Evolutionary conservation across 2,888 invertebrate genomes (phyloP).

Genomic region (Selenia dentaria): DNA sequence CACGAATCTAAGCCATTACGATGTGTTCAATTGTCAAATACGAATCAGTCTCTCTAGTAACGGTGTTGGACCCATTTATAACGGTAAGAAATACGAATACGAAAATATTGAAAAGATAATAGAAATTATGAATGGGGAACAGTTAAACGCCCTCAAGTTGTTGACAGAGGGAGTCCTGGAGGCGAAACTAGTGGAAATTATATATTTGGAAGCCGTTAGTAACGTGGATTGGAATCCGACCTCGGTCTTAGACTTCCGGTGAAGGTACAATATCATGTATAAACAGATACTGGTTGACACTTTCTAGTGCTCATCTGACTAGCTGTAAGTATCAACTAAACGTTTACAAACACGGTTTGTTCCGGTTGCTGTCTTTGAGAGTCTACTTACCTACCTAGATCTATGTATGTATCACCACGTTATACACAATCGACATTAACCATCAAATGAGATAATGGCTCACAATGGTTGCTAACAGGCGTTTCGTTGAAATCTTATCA

Average conservation of each 20-base stretch:
- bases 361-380: no score
- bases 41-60: constrained; percentile 16
- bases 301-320: no score
- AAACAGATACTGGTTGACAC: no score
- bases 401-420: no score
- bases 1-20: constrained; percentile 19
- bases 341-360: no score
- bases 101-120: constrained; percentile 6
- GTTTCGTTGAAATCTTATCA: constrained; percentile 24
- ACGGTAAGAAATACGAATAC: constrained; percentile 8
- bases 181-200: not conserved
- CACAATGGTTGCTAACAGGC: no score
- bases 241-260: constrained; percentile 18
- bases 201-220: constrained; percentile 19
- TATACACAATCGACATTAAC: no score
- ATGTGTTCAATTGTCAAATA: constrained; percentile 18
- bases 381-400: no score
- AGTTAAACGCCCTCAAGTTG: constrained; percentile 17
- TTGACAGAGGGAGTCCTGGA: constrained; percentile 15
- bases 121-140: constrained; percentile 17
- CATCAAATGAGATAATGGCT: no score
- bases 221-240: no score
- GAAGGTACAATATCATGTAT: no score
- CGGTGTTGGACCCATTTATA: constrained; percentile 17
- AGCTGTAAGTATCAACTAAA: no score